A percentile compares a stretch with the other conserved stretches of the same genome.
Evolutionary conservation across 2,888 invertebrate genomes (phyloP).

Genomic region (Eutolmus rufibarbis): DNA sequence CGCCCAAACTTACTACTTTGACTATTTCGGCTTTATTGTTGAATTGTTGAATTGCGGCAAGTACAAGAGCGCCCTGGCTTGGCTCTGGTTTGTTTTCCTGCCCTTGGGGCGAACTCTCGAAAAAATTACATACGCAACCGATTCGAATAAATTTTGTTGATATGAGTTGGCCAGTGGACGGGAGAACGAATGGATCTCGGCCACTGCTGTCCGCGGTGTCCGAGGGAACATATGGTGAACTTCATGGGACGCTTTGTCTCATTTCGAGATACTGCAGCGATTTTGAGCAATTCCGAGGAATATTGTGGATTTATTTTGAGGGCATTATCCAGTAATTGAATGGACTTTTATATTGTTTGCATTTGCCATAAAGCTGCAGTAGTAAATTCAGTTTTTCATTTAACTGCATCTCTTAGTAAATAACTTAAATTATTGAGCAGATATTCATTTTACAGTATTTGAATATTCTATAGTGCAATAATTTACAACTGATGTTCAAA

Average conservation of each 20-base stretch:
- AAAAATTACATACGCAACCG: background rate
- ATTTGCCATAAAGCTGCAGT: background rate
- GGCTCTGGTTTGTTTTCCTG: background rate
- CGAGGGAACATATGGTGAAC: background rate
- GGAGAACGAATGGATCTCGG: background rate
- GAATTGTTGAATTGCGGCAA: background rate
- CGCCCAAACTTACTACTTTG: background rate
- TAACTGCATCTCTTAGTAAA: background rate
- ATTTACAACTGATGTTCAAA: too few relatives aligned
- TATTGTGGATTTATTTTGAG: background rate
- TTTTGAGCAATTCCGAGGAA: background rate
- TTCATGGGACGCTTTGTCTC: background rate
- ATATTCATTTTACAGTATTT: too few relatives aligned
- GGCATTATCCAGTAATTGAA: background rate
- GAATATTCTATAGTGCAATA: too few relatives aligned
- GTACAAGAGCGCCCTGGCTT: background rate
- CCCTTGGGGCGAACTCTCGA: background rate
- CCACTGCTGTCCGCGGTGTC: background rate
- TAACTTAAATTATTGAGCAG: too few relatives aligned
- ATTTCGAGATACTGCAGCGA: background rate
- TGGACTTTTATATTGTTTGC: background rate
- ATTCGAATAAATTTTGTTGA: conserved; percentile 2
- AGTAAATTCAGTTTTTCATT: background rate
- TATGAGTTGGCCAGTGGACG: background rate
- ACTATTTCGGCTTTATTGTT: background rate